Base-by-base conservation (phyloP, 1,140 invertebrate genomes). In the Adelges cooleyi region DNA sequence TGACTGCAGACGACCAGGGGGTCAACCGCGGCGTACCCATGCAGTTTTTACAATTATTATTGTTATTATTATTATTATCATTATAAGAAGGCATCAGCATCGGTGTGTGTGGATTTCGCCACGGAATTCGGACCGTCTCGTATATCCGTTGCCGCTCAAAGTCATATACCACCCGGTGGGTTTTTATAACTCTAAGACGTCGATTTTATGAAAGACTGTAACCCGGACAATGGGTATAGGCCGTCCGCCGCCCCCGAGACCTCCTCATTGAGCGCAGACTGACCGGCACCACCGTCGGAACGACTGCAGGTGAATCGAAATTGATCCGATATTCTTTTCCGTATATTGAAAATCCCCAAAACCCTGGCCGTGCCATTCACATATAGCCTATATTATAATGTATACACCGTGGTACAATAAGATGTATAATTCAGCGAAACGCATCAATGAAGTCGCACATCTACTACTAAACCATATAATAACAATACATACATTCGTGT, bases 301-400 rank as follows among this genome's bases (percentile, higher is more conserved):
- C 40, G 11, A 18, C 33, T 38, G 56, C 56, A 62, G 56, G 56
- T 62, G 56, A 33, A 62, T 48, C 56, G 18, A 48, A 62, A 62
- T 62, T 48, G 40, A 62, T 62, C 56, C 56, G 56, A 46, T 62
- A 46, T 48, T 62, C 42, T 20, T 46, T 48, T 48, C 56, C 54
- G 54, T 59, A 25, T 42, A 59, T 42, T 59, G 36, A 23, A 59
- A 33, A 59, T 59, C 15, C 29, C 18, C 27, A n/a, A n/a, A 20
- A 23, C 17, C 2, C 6, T 42, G n/a, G 17, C 8, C 48, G 11
- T 23, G 15, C 22, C 22, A 1, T 20, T 20, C 10, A 44, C 18
- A 18, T n/a, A 50, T 15, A 40, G 27, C 23, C 8, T 23, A 27
- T 11, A 4, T 23, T 23, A 22, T 33, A 33, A 6, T 33, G 11